Evolutionary conservation across 1,140 invertebrate species (phyloP).

Genomic region (Dufourea novaeangliae): DNA sequence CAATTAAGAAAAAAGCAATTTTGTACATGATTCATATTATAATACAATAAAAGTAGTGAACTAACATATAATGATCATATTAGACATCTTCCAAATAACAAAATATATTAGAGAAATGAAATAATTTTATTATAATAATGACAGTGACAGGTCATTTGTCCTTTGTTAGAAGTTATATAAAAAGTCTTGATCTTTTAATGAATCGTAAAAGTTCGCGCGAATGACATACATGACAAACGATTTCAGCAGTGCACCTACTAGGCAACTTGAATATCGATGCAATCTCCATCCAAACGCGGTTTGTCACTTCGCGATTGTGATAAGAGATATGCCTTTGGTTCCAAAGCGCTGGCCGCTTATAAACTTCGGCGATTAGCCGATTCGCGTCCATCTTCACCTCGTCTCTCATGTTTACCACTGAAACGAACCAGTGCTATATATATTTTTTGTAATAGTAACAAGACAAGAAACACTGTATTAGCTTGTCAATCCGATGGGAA

Average conservation of each 20-base stretch:
- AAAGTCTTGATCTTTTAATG: neutral
- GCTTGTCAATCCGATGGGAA: conserved; percentile 56
- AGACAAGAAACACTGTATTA: conserved; percentile 17
- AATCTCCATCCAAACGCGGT: conserved; percentile 79
- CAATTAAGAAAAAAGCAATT: neutral
- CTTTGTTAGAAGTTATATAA: neutral
- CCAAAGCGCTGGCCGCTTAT: conserved; percentile 79
- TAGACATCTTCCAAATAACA: neutral
- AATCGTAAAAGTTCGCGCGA: conserved; percentile 29
- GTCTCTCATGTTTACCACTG: conserved; percentile 68
- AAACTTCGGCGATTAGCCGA: conserved; percentile 78
- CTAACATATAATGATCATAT: neutral
- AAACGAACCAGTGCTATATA: neutral
- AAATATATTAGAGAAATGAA: neutral
- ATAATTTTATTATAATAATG: neutral
- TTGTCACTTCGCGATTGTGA: conserved; percentile 79
- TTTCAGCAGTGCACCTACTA: conserved; percentile 69
- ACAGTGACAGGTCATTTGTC: neutral
- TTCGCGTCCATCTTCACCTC: conserved; percentile 79
- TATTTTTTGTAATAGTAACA: neutral
- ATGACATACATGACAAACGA: conserved; percentile 31
- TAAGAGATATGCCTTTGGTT: conserved; percentile 78
- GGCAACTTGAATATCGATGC: conserved; percentile 77
- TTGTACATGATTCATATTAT: neutral
- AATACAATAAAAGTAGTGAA: neutral